Percentiles rank a stretch among this genome's conserved stretches.
Evolutionary conservation across 2,113 vertebrate genomes (phyloP).

Genomic region (Sander vitreus): DNA sequence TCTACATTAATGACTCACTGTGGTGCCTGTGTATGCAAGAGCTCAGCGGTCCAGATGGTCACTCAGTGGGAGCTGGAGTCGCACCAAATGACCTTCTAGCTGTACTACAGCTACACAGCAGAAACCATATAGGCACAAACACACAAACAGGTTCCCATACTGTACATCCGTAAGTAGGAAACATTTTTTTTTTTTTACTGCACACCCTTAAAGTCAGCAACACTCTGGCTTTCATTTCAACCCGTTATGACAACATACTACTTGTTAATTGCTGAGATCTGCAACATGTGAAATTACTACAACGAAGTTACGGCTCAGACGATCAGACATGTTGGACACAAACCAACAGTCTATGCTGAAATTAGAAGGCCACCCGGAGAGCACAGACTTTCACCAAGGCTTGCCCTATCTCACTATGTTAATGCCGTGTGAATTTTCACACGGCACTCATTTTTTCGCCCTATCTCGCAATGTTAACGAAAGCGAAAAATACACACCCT

Average conservation of each 20-base stretch:
- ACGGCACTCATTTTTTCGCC: no score
- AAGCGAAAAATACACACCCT: no score
- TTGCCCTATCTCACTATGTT: no score
- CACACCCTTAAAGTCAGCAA: neutral
- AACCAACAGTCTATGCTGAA: no score
- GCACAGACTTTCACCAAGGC: no score
- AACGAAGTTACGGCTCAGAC: neutral
- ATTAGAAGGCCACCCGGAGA: no score
- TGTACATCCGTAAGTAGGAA: neutral
- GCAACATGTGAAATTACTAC: neutral
- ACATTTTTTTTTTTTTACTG: no score
- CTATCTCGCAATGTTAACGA: no score
- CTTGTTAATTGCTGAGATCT: neutral
- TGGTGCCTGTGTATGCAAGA: constrained; percentile 3
- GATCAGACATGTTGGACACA: neutral
- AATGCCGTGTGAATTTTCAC: no score
- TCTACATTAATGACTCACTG: constrained; percentile 6
- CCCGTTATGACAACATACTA: neutral
- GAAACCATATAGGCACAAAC: neutral
- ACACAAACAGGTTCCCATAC: constrained; percentile 9
- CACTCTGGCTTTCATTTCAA: neutral
- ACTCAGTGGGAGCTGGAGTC: constrained; percentile 38
- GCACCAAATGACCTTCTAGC: constrained; percentile 25
- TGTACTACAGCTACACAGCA: neutral
- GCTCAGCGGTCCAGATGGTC: constrained; percentile 50